A percentile compares a stretch with the other conserved stretches of the same genome.
These are phyloP conservation scores for Patagioenas fasciata DNA, from an alignment of 2,113 vertebrate species.

Conservation along the genomic window DNA sequence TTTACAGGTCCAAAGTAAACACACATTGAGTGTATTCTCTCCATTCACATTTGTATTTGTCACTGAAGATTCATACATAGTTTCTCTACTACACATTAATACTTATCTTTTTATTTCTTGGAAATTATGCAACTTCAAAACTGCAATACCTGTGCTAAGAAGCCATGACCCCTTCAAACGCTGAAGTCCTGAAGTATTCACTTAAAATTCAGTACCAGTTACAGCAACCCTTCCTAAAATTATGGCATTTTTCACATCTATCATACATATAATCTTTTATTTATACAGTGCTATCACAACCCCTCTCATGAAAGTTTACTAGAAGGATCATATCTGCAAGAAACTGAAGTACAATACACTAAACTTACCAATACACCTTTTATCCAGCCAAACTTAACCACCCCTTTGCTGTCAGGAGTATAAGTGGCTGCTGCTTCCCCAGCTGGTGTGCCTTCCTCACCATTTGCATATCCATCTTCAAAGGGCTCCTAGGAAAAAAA, in stretches of 20 bases:
- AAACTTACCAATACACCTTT: slow-evolving; percentile 94
- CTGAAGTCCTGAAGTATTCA: background rate
- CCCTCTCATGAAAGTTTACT: background rate
- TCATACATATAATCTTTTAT: background rate
- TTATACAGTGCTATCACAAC: background rate
- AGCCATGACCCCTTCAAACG: background rate
- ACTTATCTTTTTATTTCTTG: background rate
- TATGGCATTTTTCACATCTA: background rate
- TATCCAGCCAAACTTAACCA: slow-evolving; percentile 97
- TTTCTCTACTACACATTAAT: background rate
- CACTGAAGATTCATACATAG: background rate
- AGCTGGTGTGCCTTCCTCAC: slow-evolving; percentile 91
- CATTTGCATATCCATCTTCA: slow-evolving; percentile 96
- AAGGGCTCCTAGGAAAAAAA: slow-evolving; percentile 85
- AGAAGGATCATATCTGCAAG: background rate
- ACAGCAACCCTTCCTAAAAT: background rate
- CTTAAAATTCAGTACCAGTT: background rate
- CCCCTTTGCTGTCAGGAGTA: slow-evolving; percentile 87
- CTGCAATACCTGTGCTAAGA: background rate
- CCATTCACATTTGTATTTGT: background rate
- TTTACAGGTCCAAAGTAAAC: background rate
- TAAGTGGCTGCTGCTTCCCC: slow-evolving; percentile 89
- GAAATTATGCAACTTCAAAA: background rate
- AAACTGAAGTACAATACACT: background rate
- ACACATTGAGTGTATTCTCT: background rate